A percentile compares a stretch with the other conserved stretches of the same genome.
These are phyloP conservation scores for Pomatorhinus ruficollis DNA, from an alignment of 2,113 vertebrate species.

Conservation along the genomic window DNA sequence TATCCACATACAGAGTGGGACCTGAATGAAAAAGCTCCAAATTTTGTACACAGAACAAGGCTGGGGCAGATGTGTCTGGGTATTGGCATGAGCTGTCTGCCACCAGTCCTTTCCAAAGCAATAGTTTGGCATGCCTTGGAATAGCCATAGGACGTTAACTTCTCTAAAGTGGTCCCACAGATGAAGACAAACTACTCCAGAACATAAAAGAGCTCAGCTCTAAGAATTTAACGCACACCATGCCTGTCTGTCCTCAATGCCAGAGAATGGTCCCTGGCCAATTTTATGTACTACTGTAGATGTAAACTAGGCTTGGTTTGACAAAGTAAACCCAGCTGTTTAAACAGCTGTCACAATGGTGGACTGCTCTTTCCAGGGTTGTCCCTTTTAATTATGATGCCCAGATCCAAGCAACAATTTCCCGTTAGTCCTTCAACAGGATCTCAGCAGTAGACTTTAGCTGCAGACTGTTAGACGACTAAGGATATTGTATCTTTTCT, in stretches of 20 bases:
- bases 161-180: not conserved
- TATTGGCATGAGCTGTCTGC: not conserved
- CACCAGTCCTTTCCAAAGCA: not conserved
- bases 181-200: not conserved
- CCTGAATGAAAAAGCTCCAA: not conserved
- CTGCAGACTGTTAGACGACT: not conserved
- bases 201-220: not conserved
- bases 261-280: not conserved
- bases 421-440: not conserved
- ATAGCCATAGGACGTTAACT: not conserved
- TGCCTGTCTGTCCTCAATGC: not conserved
- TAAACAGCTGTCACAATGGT: not conserved
- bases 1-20: not conserved
- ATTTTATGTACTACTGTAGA: not conserved
- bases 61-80: not conserved
- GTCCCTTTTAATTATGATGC: not conserved
- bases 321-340: not conserved
- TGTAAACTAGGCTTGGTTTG: not conserved
- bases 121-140: not conserved
- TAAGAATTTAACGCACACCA: not conserved
- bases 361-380: not conserved
- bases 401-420: not conserved
- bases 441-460: not conserved
- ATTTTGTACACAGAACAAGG: not conserved
- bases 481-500: not conserved